Conservation (phyloP, 2,888 invertebrate genomes). For the Cynaeus angustus region DNA sequence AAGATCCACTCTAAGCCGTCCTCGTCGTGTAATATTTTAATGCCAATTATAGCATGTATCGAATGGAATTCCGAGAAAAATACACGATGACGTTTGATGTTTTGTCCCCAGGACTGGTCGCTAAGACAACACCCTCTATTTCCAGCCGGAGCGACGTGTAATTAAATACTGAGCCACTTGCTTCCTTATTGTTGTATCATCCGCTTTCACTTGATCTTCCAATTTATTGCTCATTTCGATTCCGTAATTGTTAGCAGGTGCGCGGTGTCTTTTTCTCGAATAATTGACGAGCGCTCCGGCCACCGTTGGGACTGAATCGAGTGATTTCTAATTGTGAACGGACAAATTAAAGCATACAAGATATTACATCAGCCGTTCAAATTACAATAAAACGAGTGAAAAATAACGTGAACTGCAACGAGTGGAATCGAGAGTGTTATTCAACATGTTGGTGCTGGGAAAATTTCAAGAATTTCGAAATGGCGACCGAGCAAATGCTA, state of each 20-base stretch:
- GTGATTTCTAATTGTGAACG: not conserved
- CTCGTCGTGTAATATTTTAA: slow-evolving; percentile 36
- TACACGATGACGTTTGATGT: slow-evolving; percentile 41
- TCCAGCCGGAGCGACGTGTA: slow-evolving; percentile 53
- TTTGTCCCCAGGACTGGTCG: slow-evolving; percentile 51
- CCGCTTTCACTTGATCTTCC: slow-evolving; percentile 55
- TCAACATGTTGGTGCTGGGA: too few relatives aligned
- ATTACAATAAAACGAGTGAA: too few relatives aligned
- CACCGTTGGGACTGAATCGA: not conserved
- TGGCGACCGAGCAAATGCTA: too few relatives aligned
- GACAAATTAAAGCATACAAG: too few relatives aligned
- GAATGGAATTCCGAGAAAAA: slow-evolving; percentile 26
- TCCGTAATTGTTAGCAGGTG: slow-evolving; percentile 40
- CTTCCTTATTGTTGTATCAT: slow-evolving; percentile 55
- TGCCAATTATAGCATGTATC: slow-evolving; percentile 35
- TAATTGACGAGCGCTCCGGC: not conserved
- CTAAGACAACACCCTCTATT: slow-evolving; percentile 58
- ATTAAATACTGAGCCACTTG: slow-evolving; percentile 59
- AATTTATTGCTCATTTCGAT: slow-evolving; percentile 59
- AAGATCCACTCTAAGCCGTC: slow-evolving; percentile 21
- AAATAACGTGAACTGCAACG: too few relatives aligned
- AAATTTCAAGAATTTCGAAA: too few relatives aligned
- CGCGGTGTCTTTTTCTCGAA: slow-evolving; percentile 24
- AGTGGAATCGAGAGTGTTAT: too few relatives aligned
- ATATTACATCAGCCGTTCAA: too few relatives aligned